A percentile compares a stretch with the other conserved stretches of the same genome.
phyloP scores from a whole-genome alignment of 2,797 vertebrate species.

The Selene dorsalis region DNA sequence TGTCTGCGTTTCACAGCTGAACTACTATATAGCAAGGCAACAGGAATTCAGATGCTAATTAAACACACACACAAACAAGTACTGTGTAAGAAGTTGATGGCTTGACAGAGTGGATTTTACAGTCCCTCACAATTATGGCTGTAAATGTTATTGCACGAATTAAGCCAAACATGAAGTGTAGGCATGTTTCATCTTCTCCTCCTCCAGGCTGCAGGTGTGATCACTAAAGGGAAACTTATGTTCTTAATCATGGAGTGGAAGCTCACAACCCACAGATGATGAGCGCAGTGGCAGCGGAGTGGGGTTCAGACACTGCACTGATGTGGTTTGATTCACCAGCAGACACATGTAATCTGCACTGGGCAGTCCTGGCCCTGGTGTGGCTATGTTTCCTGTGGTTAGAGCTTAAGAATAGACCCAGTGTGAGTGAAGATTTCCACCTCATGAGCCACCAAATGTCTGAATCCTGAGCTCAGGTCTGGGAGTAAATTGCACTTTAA shows the following conservation, averaged over 20 bases:
- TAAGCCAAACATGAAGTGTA: background rate
- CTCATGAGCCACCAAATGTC: slow-evolving; percentile 55
- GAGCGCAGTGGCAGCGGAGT: slow-evolving; percentile 43
- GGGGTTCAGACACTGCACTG: slow-evolving; percentile 57
- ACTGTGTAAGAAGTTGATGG: background rate
- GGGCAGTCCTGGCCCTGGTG: slow-evolving; percentile 56
- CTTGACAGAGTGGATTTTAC: slow-evolving; percentile 27
- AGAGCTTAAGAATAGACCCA: slow-evolving; percentile 67
- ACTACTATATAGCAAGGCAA: slow-evolving; percentile 44
- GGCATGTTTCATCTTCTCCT: slow-evolving; percentile 16
- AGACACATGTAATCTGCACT: slow-evolving; percentile 70
- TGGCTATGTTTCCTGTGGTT: slow-evolving; percentile 67
- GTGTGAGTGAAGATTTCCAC: slow-evolving; percentile 69
- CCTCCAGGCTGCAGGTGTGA: slow-evolving; percentile 44
- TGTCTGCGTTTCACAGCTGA: slow-evolving; percentile 61
- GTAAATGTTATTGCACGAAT: slow-evolving; percentile 20
- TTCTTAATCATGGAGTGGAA: slow-evolving; percentile 41
- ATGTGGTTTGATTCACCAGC: slow-evolving; percentile 68
- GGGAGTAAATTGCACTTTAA: slow-evolving; percentile 38
- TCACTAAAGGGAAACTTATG: slow-evolving; percentile 50
- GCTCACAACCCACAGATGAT: slow-evolving; percentile 35
- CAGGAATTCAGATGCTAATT: slow-evolving; percentile 62
- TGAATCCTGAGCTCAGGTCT: slow-evolving; percentile 61
- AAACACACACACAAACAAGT: slow-evolving; percentile 31
- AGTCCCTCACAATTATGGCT: slow-evolving; percentile 16